Evolutionary conservation across 2,113 vertebrate genomes (phyloP).

Genomic region (Stercorarius parasiticus): DNA sequence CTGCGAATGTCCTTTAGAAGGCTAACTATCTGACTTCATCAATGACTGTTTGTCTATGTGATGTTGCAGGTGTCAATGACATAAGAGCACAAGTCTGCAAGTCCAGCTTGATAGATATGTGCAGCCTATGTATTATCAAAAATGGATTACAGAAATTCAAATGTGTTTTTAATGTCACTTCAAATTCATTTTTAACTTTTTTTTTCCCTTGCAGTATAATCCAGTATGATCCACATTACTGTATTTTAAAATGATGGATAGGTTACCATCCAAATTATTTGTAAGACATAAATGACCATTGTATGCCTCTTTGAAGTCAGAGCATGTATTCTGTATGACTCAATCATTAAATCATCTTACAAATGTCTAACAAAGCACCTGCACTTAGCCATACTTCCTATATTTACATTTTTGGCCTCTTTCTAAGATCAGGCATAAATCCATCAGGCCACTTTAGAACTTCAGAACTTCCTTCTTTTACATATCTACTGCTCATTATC

Average conservation of each 20-base stretch:
- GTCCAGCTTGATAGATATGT: background rate
- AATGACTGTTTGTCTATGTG: background rate
- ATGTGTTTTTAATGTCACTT: conserved; percentile 48
- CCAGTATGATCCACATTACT: conserved; percentile 50
- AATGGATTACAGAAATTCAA: conserved; percentile 44
- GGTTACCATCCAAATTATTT: conserved; percentile 62
- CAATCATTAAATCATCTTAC: conserved; percentile 65
- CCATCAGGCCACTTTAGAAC: conserved; percentile 69
- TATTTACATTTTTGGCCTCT: conserved; percentile 63
- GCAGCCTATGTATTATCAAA: conserved; percentile 19
- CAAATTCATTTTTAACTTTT: conserved; percentile 28
- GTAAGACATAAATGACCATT: conserved; percentile 51
- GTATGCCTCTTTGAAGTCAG: conserved; percentile 53
- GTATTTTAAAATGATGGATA: conserved; percentile 55
- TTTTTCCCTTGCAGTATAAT: background rate
- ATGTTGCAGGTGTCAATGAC: background rate
- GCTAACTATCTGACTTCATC: background rate
- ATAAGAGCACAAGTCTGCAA: background rate
- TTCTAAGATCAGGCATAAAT: conserved; percentile 67
- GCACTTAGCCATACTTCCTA: conserved; percentile 42
- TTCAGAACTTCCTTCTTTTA: conserved; percentile 71
- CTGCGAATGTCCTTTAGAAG: background rate
- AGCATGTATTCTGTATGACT: conserved; percentile 48
- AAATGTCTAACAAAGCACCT: conserved; percentile 51
- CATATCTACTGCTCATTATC: conserved; percentile 88